Conservation (phyloP, 2,888 invertebrate species). For the Melieria omissa region DNA sequence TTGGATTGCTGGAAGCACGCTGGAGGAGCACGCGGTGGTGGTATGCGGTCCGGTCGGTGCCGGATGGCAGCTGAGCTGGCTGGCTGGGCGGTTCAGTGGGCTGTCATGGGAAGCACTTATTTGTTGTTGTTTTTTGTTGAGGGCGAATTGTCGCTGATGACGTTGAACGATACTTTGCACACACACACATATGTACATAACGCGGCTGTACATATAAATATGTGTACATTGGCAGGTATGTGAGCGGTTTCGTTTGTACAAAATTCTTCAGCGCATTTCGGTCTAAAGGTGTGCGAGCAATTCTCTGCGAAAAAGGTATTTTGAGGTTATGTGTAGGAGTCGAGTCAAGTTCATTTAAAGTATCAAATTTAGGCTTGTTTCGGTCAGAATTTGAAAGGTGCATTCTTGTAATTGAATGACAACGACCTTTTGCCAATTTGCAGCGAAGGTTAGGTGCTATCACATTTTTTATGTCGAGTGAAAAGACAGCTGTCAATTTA, state of each 20-base stretch:
- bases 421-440: no score
- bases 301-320: background rate
- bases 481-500: no score
- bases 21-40: background rate
- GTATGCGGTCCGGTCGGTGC: background rate
- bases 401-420: no score
- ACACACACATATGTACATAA: conserved; percentile 3
- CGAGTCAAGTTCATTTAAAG: background rate
- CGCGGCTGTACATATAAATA: conserved; percentile 1
- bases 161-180: conserved; percentile 20
- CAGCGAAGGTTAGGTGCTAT: no score
- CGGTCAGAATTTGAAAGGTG: no score
- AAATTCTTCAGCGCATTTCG: background rate
- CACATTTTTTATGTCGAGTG: no score
- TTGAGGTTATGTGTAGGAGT: background rate
- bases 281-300: background rate
- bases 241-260: conserved; percentile 19
- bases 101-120: background rate
- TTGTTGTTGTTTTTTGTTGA: background rate
- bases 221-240: conserved; percentile 33
- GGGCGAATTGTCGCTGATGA: conserved; percentile 9
- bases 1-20: no score
- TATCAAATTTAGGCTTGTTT: no score
- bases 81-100: background rate
- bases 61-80: background rate